Conservation (phyloP, 2,888 invertebrate genomes). For the Lottia scabra region DNA sequence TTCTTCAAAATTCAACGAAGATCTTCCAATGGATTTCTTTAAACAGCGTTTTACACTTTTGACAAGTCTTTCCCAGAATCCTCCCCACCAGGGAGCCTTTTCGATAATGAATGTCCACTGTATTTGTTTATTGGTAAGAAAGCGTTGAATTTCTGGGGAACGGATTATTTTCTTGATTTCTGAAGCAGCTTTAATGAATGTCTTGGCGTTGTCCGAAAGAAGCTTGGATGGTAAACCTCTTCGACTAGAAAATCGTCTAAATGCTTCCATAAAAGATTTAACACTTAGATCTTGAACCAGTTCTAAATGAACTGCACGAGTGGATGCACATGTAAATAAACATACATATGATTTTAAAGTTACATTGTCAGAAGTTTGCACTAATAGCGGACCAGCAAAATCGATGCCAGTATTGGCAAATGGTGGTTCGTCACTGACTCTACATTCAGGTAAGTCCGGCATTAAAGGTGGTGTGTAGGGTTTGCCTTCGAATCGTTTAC, state of each 20-base stretch:
- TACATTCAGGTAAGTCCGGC: not conserved
- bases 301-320: conserved; percentile 36
- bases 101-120: no score
- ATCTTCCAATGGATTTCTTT: not conserved
- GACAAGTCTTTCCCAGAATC: no score
- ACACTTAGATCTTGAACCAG: conserved; percentile 25
- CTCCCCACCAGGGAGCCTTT: no score
- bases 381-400: conserved; percentile 35
- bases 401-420: conserved; percentile 32
- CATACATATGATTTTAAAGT: conserved; percentile 32
- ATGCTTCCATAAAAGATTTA: conserved; percentile 33
- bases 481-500: not conserved
- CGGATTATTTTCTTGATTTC: no score
- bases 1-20: not conserved
- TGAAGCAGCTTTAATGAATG: not conserved
- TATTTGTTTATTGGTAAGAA: no score
- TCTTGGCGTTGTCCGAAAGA: not conserved
- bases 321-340: conserved; percentile 30
- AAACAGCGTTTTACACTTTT: not conserved
- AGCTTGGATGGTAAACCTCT: not conserved
- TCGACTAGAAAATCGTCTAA: conserved; percentile 23
- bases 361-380: conserved; percentile 30
- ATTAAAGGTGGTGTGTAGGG: not conserved
- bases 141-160: no score
- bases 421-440: conserved; percentile 9